phyloP scores from a whole-genome alignment of 2,113 vertebrate genomes.

The Caranx melampygus region DNA sequence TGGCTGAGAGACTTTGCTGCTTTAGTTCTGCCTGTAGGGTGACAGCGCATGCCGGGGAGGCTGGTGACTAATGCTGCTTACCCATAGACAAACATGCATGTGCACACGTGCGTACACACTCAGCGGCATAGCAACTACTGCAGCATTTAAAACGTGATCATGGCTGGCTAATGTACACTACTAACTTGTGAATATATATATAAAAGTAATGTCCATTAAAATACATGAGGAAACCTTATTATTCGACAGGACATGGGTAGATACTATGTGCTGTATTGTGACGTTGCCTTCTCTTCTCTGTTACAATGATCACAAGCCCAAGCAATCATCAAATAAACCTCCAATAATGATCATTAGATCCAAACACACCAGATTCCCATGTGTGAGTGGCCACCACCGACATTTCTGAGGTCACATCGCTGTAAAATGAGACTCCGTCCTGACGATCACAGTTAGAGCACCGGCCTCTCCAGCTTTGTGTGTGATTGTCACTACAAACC shows the following conservation, averaged over 20 bases:
- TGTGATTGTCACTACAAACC: neutral
- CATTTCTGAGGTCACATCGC: neutral
- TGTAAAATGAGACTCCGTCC: neutral
- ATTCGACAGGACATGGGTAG: neutral
- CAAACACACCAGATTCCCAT: neutral
- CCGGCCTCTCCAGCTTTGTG: neutral
- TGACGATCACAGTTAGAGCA: neutral
- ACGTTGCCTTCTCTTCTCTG: neutral
- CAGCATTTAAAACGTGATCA: constrained; percentile 17
- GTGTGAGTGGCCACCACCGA: neutral
- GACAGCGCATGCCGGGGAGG: constrained; percentile 53
- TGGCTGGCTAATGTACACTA: constrained; percentile 50
- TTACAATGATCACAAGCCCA: neutral
- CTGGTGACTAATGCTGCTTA: constrained; percentile 69
- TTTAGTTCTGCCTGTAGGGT: constrained; percentile 52
- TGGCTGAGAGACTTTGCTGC: constrained; percentile 68
- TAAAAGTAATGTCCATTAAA: neutral
- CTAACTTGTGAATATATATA: constrained; percentile 19
- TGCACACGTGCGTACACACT: constrained; percentile 21
- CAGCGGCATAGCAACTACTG: constrained; percentile 17
- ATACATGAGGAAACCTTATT: neutral
- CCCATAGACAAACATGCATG: constrained; percentile 57
- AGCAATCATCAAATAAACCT: neutral
- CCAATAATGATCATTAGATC: neutral
- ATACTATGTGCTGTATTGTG: neutral